Conservation (phyloP, 2,888 invertebrate genomes). For the Troides oblongomaculatus region DNA sequence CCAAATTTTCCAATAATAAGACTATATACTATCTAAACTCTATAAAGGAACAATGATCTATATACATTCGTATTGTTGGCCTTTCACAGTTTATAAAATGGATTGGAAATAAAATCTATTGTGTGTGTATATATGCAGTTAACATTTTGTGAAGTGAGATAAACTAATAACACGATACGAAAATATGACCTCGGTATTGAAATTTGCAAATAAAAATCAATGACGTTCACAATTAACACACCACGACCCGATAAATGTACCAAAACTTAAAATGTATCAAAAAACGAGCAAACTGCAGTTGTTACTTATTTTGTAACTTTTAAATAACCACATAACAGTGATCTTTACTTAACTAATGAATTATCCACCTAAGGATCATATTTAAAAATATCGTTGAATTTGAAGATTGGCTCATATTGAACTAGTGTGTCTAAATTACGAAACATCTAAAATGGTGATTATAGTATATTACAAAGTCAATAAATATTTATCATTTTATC, state of each 20-base stretch:
- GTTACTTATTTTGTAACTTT: no score
- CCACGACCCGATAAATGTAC: neutral
- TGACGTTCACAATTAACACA: constrained; percentile 24
- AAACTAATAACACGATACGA: constrained; percentile 10
- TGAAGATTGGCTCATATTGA: no score
- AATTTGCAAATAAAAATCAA: constrained; percentile 24
- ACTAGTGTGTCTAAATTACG: no score
- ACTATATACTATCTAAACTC: neutral
- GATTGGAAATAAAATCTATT: no score
- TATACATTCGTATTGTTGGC: neutral
- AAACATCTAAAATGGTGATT: no score
- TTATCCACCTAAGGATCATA: no score
- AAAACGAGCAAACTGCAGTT: neutral
- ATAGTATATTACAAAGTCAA: no score
- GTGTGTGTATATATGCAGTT: neutral
- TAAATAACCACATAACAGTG: no score
- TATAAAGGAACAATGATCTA: neutral
- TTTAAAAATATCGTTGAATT: no score
- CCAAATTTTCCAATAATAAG: constrained; percentile 5
- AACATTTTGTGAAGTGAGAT: neutral
- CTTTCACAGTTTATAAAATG: no score
- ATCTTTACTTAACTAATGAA: no score
- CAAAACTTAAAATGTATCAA: neutral
- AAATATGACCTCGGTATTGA: constrained; percentile 21
- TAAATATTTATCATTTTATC: no score